Base-by-base conservation (phyloP, 1,140 invertebrate genomes). In the Heliconius eleuchia region DNA sequence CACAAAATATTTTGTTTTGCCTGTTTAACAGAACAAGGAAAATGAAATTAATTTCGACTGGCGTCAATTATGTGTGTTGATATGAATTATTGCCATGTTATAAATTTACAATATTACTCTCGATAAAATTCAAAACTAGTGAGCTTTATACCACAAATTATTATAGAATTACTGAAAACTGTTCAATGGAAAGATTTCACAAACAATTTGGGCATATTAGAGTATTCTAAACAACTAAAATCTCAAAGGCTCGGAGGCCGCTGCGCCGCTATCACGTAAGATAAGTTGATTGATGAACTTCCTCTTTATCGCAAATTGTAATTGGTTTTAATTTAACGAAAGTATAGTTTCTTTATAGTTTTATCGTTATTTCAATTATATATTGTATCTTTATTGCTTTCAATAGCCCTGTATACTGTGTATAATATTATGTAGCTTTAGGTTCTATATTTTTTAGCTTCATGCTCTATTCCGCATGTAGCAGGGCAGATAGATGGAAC, bases 241-340 rank as follows among this genome's bases (percentile, higher is more conserved):
- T 55, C 2, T 66, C 2, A 70, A 3, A 37, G 34, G 34, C 60
- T 46, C 30, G 73, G 76, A 79, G 78, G 78, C 60, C 78, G 73
- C 30, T n/a, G 8, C 55, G 39, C 19, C 42, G 19, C 16, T 79
- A 79, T 79, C 78, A 57, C 70, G 19, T 19, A 60, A 74, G 78
- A 79, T 79, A 79, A 79, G 66, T 52, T 79, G 78, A 79, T 79
- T 46, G 74, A 79, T 79, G 74, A 50, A 18, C 60, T 50, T 30
- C 19, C 27, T 30, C 30, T 50, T 79, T 76, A 79, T 79, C 78
- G 72, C 60, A 27, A 30, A 23, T 66, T 66, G 27, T 30, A 18
- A 66, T 66, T 66, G 30, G 18, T 3, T 66, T 66, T 66, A 18
- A 66, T 27, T 66, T 27, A 60, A 60, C 57, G 27, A 19, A 19